Conservation (phyloP, 1,140 invertebrate genomes). For the Procambarus virginalis region DNA sequence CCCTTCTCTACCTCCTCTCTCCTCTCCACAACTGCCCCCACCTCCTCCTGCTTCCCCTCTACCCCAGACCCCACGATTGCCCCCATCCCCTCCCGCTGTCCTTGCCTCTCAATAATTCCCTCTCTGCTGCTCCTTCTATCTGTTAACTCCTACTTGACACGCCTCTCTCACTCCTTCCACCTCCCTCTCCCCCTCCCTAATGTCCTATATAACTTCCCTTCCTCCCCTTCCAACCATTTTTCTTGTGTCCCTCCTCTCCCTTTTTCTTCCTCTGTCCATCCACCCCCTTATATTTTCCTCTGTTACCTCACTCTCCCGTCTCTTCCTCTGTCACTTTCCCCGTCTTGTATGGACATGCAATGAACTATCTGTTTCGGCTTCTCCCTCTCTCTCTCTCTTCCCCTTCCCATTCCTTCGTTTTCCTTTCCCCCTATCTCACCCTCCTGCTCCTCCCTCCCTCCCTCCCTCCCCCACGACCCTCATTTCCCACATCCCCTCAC, state of each 20-base stretch:
- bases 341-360: too few species aligned
- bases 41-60: not conserved
- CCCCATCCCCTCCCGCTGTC: not conserved
- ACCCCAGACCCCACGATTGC: not conserved
- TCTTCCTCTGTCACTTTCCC: not conserved
- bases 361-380: not conserved
- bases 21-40: not conserved
- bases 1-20: not conserved
- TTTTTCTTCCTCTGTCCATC: not conserved
- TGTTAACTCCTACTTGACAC: not conserved
- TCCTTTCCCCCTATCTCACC: not conserved
- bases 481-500: not conserved
- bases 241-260: not conserved
- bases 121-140: too few species aligned
- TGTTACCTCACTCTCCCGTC: not conserved
- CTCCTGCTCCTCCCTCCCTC: not conserved
- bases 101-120: not conserved
- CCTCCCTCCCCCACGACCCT: not conserved
- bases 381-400: constrained; percentile 11
- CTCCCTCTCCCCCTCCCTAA: not conserved
- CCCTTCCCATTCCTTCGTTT: not conserved
- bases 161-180: not conserved
- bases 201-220: not conserved
- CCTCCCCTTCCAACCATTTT: not conserved
- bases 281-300: not conserved